Evolutionary conservation across 2,888 invertebrate species (phyloP).

Genomic region (Synanthedon vespiformis): DNA sequence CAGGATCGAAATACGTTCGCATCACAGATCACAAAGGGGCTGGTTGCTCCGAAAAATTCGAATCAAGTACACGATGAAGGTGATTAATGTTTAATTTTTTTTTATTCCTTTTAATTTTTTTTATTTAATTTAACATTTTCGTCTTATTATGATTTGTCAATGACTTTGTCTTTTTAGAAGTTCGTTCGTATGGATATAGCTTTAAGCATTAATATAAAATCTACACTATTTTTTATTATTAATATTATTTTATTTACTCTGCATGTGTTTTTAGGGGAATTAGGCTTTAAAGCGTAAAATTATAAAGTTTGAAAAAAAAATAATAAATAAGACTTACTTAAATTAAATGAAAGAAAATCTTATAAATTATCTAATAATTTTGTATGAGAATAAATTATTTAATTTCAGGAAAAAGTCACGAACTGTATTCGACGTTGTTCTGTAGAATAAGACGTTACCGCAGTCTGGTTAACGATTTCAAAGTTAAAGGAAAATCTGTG

Average conservation of each 20-base stretch:
- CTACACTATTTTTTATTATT: too few relatives aligned
- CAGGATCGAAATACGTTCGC: constrained; percentile 79
- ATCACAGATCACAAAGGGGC: constrained; percentile 77
- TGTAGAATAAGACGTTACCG: constrained; percentile 75
- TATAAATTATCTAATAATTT: not conserved
- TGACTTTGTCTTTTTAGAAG: too few relatives aligned
- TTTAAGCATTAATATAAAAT: too few relatives aligned
- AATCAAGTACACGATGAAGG: constrained; percentile 25
- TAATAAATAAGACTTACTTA: too few relatives aligned
- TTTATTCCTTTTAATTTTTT: too few relatives aligned
- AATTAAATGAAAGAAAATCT: not conserved
- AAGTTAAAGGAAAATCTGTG: constrained; percentile 69
- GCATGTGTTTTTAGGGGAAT: too few relatives aligned
- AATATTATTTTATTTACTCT: too few relatives aligned
- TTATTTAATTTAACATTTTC: too few relatives aligned
- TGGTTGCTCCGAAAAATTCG: constrained; percentile 65
- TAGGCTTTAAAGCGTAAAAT: too few relatives aligned
- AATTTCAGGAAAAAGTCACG: constrained; percentile 13
- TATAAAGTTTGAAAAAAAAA: too few relatives aligned
- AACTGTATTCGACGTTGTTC: constrained; percentile 30
- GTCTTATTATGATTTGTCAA: too few relatives aligned
- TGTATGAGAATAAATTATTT: not conserved
- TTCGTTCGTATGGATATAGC: too few relatives aligned
- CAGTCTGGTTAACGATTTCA: constrained; percentile 71
- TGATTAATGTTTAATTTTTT: constrained; percentile 6